A percentile compares a stretch with the other conserved stretches of the same genome.
Conservation (phyloP, 2,113 vertebrate genomes). For the Capra hircus region DNA sequence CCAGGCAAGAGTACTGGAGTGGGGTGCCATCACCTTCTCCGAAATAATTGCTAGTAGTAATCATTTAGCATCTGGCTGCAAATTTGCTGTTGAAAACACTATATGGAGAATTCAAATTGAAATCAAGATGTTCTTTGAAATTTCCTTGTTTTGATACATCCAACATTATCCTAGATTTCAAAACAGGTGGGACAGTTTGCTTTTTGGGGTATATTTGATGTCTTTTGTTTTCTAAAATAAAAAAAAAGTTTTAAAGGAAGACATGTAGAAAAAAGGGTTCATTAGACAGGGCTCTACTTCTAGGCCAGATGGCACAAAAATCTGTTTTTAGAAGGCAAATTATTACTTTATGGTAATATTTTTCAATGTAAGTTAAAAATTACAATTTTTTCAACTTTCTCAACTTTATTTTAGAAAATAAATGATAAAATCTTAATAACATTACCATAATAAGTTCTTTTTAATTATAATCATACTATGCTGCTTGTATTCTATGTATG, state of each 20-base stretch:
- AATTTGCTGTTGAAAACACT: background rate
- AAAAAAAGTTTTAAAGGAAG: background rate
- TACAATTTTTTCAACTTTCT: background rate
- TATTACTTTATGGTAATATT: background rate
- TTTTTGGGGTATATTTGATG: background rate
- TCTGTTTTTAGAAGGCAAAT: background rate
- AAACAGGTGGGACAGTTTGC: background rate
- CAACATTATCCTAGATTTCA: background rate
- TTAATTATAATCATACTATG: background rate
- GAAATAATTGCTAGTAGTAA: background rate
- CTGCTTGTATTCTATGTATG: background rate
- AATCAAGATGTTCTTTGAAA: background rate
- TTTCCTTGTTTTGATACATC: background rate
- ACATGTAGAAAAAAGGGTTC: background rate
- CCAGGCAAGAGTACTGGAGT: no score
- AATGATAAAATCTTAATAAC: background rate
- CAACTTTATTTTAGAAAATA: background rate
- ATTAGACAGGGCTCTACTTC: background rate
- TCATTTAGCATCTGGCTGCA: background rate
- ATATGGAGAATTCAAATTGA: background rate
- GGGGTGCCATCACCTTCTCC: no score
- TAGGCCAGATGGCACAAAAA: background rate
- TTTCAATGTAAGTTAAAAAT: background rate
- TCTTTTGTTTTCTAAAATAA: background rate
- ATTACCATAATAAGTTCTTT: background rate